Evolutionary conservation across 2,888 invertebrate species (phyloP), one percentile per base, ranked within the genome.

Genomic region (Cosmorhoe ocellata): DNA sequence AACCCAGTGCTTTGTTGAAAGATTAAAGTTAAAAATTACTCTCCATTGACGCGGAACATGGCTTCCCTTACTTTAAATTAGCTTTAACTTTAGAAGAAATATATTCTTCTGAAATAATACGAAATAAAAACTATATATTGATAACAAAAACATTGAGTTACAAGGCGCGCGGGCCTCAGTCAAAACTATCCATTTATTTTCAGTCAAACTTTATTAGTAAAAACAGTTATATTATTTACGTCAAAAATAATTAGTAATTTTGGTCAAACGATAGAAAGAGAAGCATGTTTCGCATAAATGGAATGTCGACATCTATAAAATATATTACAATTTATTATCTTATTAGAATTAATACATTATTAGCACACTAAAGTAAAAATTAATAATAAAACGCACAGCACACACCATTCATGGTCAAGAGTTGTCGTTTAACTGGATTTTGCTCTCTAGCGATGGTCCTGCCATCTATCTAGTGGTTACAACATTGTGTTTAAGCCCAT

Each of bases 281-380:
- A 85, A 83, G 77, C 79, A 82, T 83, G 84, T 86, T 84, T 78
- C 77, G 84, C 84, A 81, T 83, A 71, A 86, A 88, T 80, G 87
- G 86, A 87, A 87, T 87, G 85, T 83, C 71, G 73, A 79, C 72
- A 71, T 79, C 76, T 82, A 80, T 78, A 80, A 79, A 79, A 79
- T 89, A 87, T 84, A 86, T 84, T 88, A 89, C 85, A 89, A 76
- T 81, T 82, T 78, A 76, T 77, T 75, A 59, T 74, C 74, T 76
- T 79, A 78, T 76, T 83, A 81, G 79, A 84, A 85, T 86, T 89
- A 86, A 82, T 87, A 87, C 79, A 79, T 84, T 84, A 89, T 89
- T 90, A 90, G 89, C 87, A 90, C 90, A 82, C 89, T 90, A 89
- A 70, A 80, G 73, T 84, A 85, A 84, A 64, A 81, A 84, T 86